Evolutionary conservation across 2,113 vertebrate species (phyloP).

Genomic region (Emydocephalus ijimae): DNA sequence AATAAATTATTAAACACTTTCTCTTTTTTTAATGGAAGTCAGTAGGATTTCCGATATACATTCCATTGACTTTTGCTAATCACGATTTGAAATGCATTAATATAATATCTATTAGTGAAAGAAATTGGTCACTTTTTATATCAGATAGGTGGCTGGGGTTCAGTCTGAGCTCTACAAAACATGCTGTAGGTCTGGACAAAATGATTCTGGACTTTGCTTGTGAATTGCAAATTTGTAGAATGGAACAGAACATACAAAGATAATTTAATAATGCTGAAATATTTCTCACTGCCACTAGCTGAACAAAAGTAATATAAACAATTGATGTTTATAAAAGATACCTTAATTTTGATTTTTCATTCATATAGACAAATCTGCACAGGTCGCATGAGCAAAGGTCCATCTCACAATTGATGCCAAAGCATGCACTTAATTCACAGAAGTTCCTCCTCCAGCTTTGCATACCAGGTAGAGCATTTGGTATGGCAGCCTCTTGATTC

Average conservation of each 20-base stretch:
- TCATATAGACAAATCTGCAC: neutral
- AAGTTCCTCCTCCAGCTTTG: neutral
- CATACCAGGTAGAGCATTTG: neutral
- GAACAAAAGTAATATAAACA: slow-evolving; percentile 16
- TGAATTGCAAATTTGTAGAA: neutral
- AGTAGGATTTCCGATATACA: slow-evolving; percentile 33
- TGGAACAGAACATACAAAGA: slow-evolving; percentile 11
- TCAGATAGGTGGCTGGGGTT: slow-evolving; percentile 12
- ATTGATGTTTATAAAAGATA: neutral
- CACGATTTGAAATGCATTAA: slow-evolving; percentile 45
- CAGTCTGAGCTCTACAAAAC: slow-evolving; percentile 34
- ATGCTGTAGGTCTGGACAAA: neutral
- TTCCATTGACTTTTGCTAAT: slow-evolving; percentile 48
- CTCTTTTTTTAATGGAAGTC: slow-evolving; percentile 43
- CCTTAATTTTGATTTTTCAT: neutral
- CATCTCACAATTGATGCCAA: neutral
- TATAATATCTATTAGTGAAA: neutral
- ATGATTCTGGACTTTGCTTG: slow-evolving; percentile 25
- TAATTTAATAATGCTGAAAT: slow-evolving; percentile 16
- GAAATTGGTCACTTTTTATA: slow-evolving; percentile 37
- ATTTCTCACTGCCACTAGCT: neutral
- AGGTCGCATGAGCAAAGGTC: neutral
- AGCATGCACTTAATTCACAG: neutral
- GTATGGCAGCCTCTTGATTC: neutral
- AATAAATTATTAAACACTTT: slow-evolving; percentile 34